These are phyloP conservation scores for Pseudanteris insignis DNA, from an alignment of 2,888 invertebrate species.

Conservation along the genomic window DNA sequence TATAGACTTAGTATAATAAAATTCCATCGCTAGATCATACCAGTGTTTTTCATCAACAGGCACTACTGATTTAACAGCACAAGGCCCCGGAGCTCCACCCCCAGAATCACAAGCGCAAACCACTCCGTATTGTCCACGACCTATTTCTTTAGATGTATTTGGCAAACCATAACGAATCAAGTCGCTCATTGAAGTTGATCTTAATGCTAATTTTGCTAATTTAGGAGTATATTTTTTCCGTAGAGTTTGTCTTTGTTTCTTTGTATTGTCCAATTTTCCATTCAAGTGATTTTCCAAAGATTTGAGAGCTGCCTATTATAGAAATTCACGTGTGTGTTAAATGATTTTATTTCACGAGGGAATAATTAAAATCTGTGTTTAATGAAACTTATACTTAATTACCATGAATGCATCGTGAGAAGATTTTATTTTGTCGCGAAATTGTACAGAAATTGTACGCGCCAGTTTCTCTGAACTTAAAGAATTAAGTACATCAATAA, in stretches of 20 bases:
- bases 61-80: slow-evolving; percentile 87
- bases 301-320: slow-evolving; percentile 72
- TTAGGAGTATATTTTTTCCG: slow-evolving; percentile 82
- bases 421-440: slow-evolving; percentile 77
- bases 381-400: too few relatives aligned
- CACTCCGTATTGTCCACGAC: slow-evolving; percentile 89
- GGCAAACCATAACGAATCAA: slow-evolving; percentile 78
- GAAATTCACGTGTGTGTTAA: too few relatives aligned
- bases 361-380: too few relatives aligned
- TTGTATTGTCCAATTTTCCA: slow-evolving; percentile 79
- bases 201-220: slow-evolving; percentile 82
- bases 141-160: slow-evolving; percentile 74
- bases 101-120: slow-evolving; percentile 80
- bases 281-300: slow-evolving; percentile 77
- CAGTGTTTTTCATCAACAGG: slow-evolving; percentile 90
- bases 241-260: slow-evolving; percentile 80
- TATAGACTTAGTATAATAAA: slow-evolving; percentile 87
- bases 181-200: slow-evolving; percentile 85
- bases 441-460: slow-evolving; percentile 77
- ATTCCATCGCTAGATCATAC: slow-evolving; percentile 90
- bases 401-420: slow-evolving; percentile 79
- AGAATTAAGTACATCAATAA: slow-evolving; percentile 75
- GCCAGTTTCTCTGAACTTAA: slow-evolving; percentile 78
- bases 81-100: slow-evolving; percentile 79
- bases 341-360: too few relatives aligned